Evolutionary conservation across 1,140 invertebrate species (phyloP).

Genomic region (Theocolax elegans): DNA sequence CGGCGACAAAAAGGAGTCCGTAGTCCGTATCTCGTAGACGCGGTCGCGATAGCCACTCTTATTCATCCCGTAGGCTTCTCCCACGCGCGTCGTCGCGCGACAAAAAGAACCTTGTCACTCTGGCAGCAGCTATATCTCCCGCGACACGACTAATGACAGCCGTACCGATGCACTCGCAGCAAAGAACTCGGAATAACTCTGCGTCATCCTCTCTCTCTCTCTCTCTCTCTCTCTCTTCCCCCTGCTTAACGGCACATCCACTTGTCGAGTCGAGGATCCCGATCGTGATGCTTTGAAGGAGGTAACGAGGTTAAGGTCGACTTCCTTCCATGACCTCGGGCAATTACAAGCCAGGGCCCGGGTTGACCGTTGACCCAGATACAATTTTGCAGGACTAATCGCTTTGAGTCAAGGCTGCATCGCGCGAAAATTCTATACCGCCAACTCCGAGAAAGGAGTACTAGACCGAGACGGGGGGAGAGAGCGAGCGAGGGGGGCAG

Average conservation of each 20-base stretch:
- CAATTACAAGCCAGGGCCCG: slow-evolving; percentile 32
- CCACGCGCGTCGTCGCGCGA: too few relatives aligned
- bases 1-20: background rate
- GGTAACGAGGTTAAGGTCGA: slow-evolving; percentile 57
- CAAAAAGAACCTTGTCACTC: slow-evolving; percentile 16
- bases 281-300: slow-evolving; percentile 31
- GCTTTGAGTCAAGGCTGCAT: slow-evolving; percentile 11
- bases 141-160: slow-evolving; percentile 22
- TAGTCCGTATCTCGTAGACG: too few relatives aligned
- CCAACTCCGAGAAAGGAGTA: slow-evolving; percentile 46
- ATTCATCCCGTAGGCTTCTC: background rate
- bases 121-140: background rate
- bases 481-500: background rate
- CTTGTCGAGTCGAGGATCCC: slow-evolving; percentile 46
- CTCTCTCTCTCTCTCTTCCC: too few relatives aligned
- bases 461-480: background rate
- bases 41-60: background rate
- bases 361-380: slow-evolving; percentile 48
- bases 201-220: slow-evolving; percentile 2
- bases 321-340: slow-evolving; percentile 47
- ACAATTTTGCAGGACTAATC: slow-evolving; percentile 44
- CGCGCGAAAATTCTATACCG: slow-evolving; percentile 37
- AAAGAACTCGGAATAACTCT: slow-evolving; percentile 7
- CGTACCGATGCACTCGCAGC: background rate
- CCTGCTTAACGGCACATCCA: slow-evolving; percentile 43